Conservation (phyloP, 1,140 invertebrate species). For the Parasteatoda tepidariorum region DNA sequence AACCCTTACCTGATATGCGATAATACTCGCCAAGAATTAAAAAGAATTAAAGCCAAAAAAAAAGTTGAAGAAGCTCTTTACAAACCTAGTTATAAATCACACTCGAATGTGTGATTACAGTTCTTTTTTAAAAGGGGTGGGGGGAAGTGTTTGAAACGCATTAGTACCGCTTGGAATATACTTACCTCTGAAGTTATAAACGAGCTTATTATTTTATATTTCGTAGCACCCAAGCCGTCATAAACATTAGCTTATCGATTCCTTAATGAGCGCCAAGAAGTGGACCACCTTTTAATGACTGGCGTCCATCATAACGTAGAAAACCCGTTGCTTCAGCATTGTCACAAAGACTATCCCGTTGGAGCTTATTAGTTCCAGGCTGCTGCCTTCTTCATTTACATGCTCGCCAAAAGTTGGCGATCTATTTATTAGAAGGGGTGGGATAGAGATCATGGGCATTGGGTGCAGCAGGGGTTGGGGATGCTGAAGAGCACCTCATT, state of each 20-base stretch:
- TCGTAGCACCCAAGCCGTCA: slow-evolving; percentile 52
- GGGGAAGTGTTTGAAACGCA: slow-evolving; percentile 24
- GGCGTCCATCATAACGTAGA: slow-evolving; percentile 42
- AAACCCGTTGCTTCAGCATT: slow-evolving; percentile 13
- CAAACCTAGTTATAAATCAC: slow-evolving; percentile 47
- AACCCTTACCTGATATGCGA: slow-evolving; percentile 31
- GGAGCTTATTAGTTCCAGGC: slow-evolving; percentile 58
- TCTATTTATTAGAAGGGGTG: slow-evolving; percentile 51
- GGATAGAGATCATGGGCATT: not conserved
- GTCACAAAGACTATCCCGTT: slow-evolving; percentile 36
- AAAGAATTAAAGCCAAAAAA: not conserved
- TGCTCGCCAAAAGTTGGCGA: slow-evolving; percentile 46
- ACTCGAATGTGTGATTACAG: slow-evolving; percentile 43
- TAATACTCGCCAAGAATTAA: not conserved
- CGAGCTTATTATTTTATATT: slow-evolving; percentile 61
- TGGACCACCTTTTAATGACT: slow-evolving; percentile 50
- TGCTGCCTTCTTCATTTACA: slow-evolving; percentile 55
- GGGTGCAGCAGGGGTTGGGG: not conserved
- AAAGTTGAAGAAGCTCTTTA: not conserved
- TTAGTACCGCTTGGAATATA: slow-evolving; percentile 57
- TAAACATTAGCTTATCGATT: slow-evolving; percentile 61
- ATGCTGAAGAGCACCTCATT: not conserved
- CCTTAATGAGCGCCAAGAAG: slow-evolving; percentile 41
- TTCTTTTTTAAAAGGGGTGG: slow-evolving; percentile 6
- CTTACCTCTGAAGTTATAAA: slow-evolving; percentile 56